Conservation (phyloP, 2,113 vertebrate genomes). For the Anarhynchus alexandrinus region DNA sequence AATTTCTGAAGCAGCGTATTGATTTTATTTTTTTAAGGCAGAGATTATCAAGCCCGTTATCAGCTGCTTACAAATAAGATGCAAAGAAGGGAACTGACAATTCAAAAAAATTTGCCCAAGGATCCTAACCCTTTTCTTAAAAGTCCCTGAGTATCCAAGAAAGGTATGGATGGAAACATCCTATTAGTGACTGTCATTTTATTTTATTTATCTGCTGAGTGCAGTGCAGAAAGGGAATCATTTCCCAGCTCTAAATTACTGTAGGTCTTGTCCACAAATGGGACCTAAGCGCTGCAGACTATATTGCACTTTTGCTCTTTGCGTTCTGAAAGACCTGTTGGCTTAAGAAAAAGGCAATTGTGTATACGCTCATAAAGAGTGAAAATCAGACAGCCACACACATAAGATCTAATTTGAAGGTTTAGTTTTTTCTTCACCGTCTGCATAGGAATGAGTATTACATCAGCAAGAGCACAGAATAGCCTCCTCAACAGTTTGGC, state of each 20-base stretch:
- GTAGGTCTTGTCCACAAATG: neutral
- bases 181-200: neutral
- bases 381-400: neutral
- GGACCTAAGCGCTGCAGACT: neutral
- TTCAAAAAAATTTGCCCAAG: neutral
- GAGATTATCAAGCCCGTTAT: neutral
- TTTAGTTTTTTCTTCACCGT: neutral
- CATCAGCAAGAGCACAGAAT: neutral
- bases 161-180: neutral
- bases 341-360: neutral
- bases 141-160: neutral
- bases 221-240: neutral
- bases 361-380: neutral
- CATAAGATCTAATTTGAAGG: neutral
- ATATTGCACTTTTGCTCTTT: neutral
- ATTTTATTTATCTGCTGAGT: neutral
- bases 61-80: neutral
- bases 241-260: neutral
- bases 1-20: conserved; percentile 18
- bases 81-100: neutral
- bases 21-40: neutral
- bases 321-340: neutral
- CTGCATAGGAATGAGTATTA: neutral
- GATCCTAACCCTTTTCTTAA: neutral
- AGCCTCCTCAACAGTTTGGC: neutral